These are phyloP conservation scores for Sorex maritimensis DNA, from an alignment of 2,797 vertebrate species.

Conservation along the genomic window DNA sequence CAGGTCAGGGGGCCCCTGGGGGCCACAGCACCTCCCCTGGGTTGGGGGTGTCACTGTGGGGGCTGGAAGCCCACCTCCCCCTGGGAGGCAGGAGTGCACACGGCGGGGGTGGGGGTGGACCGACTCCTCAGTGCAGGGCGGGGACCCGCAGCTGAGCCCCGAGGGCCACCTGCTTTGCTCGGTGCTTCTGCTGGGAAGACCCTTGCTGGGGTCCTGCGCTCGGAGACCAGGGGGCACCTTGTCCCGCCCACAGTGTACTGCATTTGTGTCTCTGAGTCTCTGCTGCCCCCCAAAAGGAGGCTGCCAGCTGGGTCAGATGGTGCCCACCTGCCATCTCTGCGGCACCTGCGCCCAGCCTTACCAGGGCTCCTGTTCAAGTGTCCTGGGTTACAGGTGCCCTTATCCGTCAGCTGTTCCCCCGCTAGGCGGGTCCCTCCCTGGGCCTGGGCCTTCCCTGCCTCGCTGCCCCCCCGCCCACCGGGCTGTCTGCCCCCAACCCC, in stretches of 20 bases:
- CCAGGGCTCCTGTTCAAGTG: too few species aligned
- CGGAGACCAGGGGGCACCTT: too few species aligned
- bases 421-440: neutral
- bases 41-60: neutral
- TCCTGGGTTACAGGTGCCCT: neutral
- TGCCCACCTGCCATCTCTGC: too few species aligned
- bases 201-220: too few species aligned
- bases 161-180: too few species aligned
- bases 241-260: too few species aligned
- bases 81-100: neutral
- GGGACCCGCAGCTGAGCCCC: too few species aligned
- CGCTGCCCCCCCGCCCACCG: neutral
- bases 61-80: neutral
- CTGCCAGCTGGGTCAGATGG: neutral
- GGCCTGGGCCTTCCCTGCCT: neutral
- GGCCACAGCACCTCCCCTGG: neutral
- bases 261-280: neutral
- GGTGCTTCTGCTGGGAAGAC: neutral
- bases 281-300: neutral
- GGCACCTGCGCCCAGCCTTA: too few species aligned
- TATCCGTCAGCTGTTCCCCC: neutral
- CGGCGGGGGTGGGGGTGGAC: neutral
- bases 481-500: neutral
- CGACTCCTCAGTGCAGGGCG: neutral
- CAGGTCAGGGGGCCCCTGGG: conserved; percentile 91